Conservation (phyloP, 2,888 invertebrate species). For the Conomelus anceps region DNA sequence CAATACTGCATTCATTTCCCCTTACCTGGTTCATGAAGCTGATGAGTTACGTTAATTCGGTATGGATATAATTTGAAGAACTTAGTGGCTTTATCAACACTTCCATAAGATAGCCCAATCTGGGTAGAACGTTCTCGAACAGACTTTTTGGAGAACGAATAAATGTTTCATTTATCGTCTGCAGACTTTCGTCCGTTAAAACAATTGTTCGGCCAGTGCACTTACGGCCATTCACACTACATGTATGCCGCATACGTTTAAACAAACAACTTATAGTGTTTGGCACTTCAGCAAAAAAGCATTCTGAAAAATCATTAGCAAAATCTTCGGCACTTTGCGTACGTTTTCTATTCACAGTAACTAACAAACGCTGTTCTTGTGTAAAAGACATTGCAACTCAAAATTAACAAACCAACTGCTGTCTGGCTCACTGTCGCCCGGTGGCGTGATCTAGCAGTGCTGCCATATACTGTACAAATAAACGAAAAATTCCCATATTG, state of each 20-base stretch:
- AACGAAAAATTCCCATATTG: no score
- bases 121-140: neutral
- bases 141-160: neutral
- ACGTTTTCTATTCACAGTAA: neutral
- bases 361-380: no score
- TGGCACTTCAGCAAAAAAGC: neutral
- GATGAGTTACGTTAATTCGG: neutral
- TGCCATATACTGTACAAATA: no score
- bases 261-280: neutral
- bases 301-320: neutral
- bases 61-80: neutral
- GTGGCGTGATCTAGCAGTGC: no score
- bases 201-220: neutral
- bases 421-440: no score
- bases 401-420: no score
- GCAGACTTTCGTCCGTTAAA: neutral
- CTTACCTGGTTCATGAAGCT: neutral
- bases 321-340: neutral
- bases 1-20: neutral
- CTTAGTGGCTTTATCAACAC: neutral
- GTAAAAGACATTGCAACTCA: no score
- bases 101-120: neutral
- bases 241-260: neutral
- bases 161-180: neutral
- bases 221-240: neutral